Evolutionary conservation across 2,113 vertebrate species (phyloP).

Genomic region (Coptodon bakossiorum): DNA sequence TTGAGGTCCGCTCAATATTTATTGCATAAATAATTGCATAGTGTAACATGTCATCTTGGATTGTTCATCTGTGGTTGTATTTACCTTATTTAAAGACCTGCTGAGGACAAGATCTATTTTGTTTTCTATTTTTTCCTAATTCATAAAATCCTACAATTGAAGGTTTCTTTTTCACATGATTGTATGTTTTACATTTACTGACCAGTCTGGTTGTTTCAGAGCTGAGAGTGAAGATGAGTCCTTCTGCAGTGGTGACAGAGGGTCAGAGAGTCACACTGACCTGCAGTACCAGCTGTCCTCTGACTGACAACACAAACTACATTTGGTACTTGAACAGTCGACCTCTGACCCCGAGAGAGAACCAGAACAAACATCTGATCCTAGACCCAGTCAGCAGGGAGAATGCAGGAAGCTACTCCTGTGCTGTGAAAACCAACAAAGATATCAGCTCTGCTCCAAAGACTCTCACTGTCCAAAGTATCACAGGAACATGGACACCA

Average conservation of each 20-base stretch:
- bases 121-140: not conserved
- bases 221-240: not conserved
- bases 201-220: not conserved
- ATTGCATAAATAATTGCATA: not conserved
- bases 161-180: not conserved
- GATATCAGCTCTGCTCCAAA: too few relatives aligned
- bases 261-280: not conserved
- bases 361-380: too few relatives aligned
- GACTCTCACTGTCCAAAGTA: too few relatives aligned
- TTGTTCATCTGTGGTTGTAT: not conserved
- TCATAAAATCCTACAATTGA: not conserved
- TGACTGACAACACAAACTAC: not conserved
- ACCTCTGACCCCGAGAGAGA: too few relatives aligned
- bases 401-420: too few relatives aligned
- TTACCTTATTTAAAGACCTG: not conserved
- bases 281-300: not conserved
- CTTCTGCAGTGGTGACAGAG: not conserved
- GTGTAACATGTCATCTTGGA: fast-evolving
- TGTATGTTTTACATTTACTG: fast-evolving
- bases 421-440: too few relatives aligned
- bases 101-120: fast-evolving
- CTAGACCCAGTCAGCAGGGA: too few relatives aligned
- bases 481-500: not conserved
- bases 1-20: not conserved
- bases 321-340: not conserved